Evolutionary conservation across 1,140 invertebrate genomes (phyloP).

Genomic region (Zaprionus ghesquierei): DNA sequence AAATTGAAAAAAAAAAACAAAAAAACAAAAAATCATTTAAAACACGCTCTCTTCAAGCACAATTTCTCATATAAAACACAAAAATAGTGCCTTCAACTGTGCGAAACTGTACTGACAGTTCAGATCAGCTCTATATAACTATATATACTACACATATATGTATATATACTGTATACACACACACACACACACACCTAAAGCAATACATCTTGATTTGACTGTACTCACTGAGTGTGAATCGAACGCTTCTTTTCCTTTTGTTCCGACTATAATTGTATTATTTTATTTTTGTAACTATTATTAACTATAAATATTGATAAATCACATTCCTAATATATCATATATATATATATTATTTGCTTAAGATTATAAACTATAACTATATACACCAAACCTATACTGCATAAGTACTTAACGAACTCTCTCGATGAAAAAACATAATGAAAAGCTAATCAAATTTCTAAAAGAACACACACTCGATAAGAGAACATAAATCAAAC

Average conservation of each 20-base stretch:
- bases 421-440: no score
- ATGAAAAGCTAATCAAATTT: constrained; percentile 70
- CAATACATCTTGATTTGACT: constrained; percentile 22
- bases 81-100: constrained; percentile 77
- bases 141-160: neutral
- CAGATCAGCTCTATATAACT: constrained; percentile 21
- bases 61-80: constrained; percentile 24
- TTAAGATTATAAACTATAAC: constrained; percentile 18
- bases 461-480: constrained; percentile 58
- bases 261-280: constrained; percentile 39
- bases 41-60: neutral
- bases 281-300: constrained; percentile 33
- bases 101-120: neutral
- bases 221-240: constrained; percentile 21
- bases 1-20: no score
- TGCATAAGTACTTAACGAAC: constrained; percentile 62
- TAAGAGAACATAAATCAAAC: constrained; percentile 44
- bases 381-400: constrained; percentile 35
- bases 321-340: constrained; percentile 50
- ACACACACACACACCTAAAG: constrained; percentile 6
- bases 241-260: constrained; percentile 14
- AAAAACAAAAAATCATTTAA: constrained; percentile 23
- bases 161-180: neutral
- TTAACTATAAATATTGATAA: constrained; percentile 29
- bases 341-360: constrained; percentile 36